A percentile compares a stretch with the other conserved stretches of the same genome.
Evolutionary conservation across 2,888 invertebrate species (phyloP).

Genomic region (Atethmia centrago): DNA sequence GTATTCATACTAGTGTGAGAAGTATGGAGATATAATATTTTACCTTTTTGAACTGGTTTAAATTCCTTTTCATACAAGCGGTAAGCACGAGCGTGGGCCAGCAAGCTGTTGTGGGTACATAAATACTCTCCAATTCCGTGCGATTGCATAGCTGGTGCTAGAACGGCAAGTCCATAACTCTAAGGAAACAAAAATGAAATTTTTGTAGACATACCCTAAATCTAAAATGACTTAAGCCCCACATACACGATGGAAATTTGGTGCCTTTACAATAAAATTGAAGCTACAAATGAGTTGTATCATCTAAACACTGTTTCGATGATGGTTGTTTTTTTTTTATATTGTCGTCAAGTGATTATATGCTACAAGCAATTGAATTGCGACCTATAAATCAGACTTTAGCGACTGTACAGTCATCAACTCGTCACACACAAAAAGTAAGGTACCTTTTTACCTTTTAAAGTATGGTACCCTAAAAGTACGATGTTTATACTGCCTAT

Average conservation of each 20-base stretch:
- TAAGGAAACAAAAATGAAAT: constrained; percentile 44
- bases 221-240: neutral
- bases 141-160: constrained; percentile 88
- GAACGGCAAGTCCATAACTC: constrained; percentile 88
- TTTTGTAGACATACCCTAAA: neutral
- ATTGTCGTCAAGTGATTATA: neutral
- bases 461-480: neutral
- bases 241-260: neutral
- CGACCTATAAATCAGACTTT: neutral
- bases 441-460: neutral
- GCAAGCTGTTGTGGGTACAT: constrained; percentile 91
- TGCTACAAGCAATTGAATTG: neutral
- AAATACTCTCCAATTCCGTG: constrained; percentile 91
- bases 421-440: neutral
- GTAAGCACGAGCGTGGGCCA: constrained; percentile 92
- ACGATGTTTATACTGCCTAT: neutral
- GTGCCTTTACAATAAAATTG: neutral
- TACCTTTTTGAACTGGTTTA: constrained; percentile 88
- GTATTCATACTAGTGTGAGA: neutral
- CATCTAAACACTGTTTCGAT: neutral
- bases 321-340: neutral
- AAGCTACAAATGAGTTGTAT: neutral
- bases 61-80: constrained; percentile 91
- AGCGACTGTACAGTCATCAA: neutral
- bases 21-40: constrained; percentile 3